A percentile compares a stretch with the other conserved stretches of the same genome.
Conservation (phyloP, 2,888 invertebrate species). For the Coronaproctus castanopsis region DNA sequence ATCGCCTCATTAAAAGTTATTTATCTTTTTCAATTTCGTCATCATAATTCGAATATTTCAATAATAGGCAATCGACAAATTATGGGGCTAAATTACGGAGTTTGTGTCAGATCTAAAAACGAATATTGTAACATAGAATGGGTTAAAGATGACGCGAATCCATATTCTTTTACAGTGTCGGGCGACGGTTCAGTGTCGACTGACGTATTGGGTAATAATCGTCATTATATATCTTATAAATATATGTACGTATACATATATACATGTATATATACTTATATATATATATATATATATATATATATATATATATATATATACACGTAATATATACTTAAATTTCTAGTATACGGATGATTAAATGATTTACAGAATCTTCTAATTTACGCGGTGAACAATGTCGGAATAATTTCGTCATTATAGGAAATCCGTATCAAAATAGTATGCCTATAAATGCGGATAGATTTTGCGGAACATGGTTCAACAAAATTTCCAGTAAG, state of each 20-base stretch:
- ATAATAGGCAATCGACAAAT: conserved; percentile 50
- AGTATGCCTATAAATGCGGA: conserved; percentile 31
- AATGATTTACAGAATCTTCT: too few relatives aligned
- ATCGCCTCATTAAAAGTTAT: too few relatives aligned
- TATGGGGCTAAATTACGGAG: conserved; percentile 49
- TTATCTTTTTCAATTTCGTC: too few relatives aligned
- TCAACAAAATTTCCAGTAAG: conserved; percentile 42
- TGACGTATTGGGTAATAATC: too few relatives aligned
- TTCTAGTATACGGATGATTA: too few relatives aligned
- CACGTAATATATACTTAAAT: too few relatives aligned
- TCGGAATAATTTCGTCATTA: conserved; percentile 36
- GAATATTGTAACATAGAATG: conserved; percentile 54
- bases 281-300: too few relatives aligned
- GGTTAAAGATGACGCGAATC: conserved; percentile 27
- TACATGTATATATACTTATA: too few relatives aligned
- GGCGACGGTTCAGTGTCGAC: conserved; percentile 34
- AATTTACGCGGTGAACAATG: not conserved
- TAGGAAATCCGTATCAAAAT: conserved; percentile 42
- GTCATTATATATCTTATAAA: too few relatives aligned
- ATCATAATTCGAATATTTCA: too few relatives aligned
- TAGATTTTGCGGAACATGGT: conserved; percentile 54
- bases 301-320: too few relatives aligned
- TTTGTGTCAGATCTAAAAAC: conserved; percentile 50
- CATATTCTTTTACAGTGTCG: conserved; percentile 46
- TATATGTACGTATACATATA: too few relatives aligned